These are phyloP conservation scores for Triops cancriformis DNA, from an alignment of 1,140 invertebrate species.

Conservation along the genomic window DNA sequence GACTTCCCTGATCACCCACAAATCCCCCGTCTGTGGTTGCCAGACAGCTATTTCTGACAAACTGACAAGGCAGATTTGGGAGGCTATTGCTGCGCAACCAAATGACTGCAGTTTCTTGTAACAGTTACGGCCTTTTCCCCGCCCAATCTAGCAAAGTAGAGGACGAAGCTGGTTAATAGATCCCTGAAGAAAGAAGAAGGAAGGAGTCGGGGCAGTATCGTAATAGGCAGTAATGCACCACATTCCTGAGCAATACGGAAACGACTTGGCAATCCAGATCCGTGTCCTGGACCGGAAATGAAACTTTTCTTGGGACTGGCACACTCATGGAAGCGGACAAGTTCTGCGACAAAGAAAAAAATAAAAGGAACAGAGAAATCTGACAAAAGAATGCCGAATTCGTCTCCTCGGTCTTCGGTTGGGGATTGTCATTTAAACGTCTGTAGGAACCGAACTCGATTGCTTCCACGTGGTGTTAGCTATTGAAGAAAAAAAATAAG, in stretches of 20 bases:
- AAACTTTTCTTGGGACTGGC: background rate
- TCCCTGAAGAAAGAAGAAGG: background rate
- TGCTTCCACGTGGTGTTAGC: background rate
- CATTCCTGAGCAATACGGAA: background rate
- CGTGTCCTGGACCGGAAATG: conserved; percentile 3
- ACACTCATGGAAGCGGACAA: background rate
- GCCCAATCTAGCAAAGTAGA: background rate
- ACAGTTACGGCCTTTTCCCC: background rate
- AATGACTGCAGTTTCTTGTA: conserved; percentile 5
- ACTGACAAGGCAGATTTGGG: background rate
- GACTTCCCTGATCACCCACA: too few relatives aligned
- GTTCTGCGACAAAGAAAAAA: background rate
- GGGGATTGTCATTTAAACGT: too few relatives aligned
- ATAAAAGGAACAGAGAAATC: background rate
- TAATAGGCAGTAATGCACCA: background rate
- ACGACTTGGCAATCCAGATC: conserved; percentile 12
- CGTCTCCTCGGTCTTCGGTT: too few relatives aligned
- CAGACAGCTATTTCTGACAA: background rate
- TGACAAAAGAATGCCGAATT: background rate
- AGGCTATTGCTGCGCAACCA: conserved; percentile 8
- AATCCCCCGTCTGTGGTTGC: background rate
- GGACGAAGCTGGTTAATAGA: background rate
- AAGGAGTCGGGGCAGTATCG: background rate
- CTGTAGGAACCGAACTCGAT: background rate
- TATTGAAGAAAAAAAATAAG: background rate